A percentile compares a stretch with the other conserved stretches of the same genome.
Conservation (phyloP, 2,113 vertebrate genomes). For the Zosterops borbonicus region DNA sequence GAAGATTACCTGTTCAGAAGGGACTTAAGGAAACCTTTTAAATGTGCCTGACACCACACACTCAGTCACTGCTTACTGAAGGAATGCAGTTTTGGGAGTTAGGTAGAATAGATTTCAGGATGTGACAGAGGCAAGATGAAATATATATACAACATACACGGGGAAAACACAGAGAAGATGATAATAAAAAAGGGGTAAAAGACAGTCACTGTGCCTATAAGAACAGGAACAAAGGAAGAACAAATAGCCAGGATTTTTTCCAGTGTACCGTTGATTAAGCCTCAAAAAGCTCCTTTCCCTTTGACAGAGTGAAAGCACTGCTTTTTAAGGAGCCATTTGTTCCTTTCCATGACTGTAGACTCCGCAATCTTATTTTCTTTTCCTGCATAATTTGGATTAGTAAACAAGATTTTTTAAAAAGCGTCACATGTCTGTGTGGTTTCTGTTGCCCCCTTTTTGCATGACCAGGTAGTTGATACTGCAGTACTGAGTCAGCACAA, state of each 20-base stretch:
- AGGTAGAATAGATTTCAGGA: background rate
- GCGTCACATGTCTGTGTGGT: rapidly evolving
- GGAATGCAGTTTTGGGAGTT: background rate
- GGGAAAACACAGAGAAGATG: background rate
- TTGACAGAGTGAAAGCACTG: background rate
- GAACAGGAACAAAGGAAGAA: background rate
- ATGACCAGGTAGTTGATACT: background rate
- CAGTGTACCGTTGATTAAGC: background rate
- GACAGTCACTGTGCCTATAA: background rate
- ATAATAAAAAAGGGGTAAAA: background rate
- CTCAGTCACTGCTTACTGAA: background rate
- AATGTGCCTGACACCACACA: rapidly evolving
- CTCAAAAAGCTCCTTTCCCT: background rate
- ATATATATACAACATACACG: background rate
- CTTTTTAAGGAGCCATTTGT: background rate
- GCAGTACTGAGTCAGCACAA: background rate
- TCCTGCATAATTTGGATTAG: background rate
- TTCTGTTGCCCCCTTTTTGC: background rate
- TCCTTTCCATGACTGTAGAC: background rate
- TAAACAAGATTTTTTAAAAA: background rate
- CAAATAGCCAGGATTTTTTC: background rate
- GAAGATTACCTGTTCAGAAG: background rate
- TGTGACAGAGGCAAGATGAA: background rate
- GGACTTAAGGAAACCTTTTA: background rate
- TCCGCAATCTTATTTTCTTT: background rate